Percentiles rank a stretch among this genome's conserved stretches.
Conservation (phyloP, 2,888 invertebrate genomes). For the Sussaba pulchella region DNA sequence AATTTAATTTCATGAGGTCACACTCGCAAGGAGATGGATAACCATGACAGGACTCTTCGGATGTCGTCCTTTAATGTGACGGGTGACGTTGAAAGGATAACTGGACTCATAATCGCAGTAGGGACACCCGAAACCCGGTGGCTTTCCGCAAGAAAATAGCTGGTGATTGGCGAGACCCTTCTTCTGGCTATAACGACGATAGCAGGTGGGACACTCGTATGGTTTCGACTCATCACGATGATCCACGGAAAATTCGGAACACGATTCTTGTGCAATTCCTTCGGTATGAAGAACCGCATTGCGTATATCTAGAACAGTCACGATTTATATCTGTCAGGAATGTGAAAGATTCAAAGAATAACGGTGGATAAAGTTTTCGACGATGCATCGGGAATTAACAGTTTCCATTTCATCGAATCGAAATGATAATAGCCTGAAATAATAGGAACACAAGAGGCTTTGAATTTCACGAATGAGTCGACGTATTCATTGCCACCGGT, state of each 20-base stretch:
- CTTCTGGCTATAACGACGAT: constrained; percentile 78
- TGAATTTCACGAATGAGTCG: no score
- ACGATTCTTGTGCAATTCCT: constrained; percentile 18
- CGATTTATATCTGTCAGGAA: no score
- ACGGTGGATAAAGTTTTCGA: no score
- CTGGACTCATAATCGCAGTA: constrained; percentile 78
- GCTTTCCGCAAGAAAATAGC: constrained; percentile 81
- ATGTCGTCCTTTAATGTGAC: background rate
- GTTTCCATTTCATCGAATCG: no score
- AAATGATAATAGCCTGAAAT: no score
- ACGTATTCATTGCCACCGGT: no score
- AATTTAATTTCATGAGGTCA: no score
- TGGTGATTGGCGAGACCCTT: constrained; percentile 80
- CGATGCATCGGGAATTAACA: no score
- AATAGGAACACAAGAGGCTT: no score
- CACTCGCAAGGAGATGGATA: no score
- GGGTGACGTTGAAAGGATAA: constrained; percentile 59
- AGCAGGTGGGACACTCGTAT: constrained; percentile 79
- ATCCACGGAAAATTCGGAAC: constrained; percentile 52
- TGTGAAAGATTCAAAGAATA: no score
- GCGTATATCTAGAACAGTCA: constrained; percentile 28
- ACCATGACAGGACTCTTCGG: no score
- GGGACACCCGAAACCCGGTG: constrained; percentile 80
- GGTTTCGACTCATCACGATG: constrained; percentile 74
- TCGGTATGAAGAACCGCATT: constrained; percentile 8